Evolutionary conservation across 2,113 vertebrate genomes (phyloP).

Genomic region (Cheirogaleus medius): DNA sequence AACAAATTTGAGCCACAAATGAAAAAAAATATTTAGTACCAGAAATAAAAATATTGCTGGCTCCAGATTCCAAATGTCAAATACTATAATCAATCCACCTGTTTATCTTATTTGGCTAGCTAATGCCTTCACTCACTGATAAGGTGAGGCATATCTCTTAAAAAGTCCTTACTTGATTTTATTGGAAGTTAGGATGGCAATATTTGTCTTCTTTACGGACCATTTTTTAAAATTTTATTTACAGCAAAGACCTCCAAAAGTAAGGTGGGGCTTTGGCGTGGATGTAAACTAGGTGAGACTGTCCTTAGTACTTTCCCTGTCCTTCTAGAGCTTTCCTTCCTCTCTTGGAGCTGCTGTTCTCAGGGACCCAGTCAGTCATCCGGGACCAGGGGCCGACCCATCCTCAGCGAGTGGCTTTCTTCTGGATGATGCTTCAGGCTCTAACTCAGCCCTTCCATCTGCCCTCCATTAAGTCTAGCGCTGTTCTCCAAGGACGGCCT

Average conservation of each 20-base stretch:
- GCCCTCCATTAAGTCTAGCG: background rate
- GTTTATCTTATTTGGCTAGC: background rate
- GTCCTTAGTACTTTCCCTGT: background rate
- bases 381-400: background rate
- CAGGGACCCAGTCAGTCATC: background rate
- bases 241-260: background rate
- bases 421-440: background rate
- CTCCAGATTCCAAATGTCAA: background rate
- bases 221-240: background rate
- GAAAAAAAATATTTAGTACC: background rate
- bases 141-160: background rate
- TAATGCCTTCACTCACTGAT: background rate
- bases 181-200: background rate
- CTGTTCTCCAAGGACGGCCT: background rate
- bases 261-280: background rate
- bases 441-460: background rate
- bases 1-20: background rate
- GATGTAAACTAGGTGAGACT: background rate
- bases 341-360: background rate
- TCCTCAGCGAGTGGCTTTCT: background rate
- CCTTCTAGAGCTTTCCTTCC: background rate
- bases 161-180: background rate
- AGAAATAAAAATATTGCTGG: background rate
- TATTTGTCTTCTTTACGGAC: background rate
- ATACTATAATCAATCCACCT: background rate